A percentile compares a stretch with the other conserved stretches of the same genome.
phyloP scores from a whole-genome alignment of 2,113 vertebrate genomes.

The Pycnonotus jocosus region DNA sequence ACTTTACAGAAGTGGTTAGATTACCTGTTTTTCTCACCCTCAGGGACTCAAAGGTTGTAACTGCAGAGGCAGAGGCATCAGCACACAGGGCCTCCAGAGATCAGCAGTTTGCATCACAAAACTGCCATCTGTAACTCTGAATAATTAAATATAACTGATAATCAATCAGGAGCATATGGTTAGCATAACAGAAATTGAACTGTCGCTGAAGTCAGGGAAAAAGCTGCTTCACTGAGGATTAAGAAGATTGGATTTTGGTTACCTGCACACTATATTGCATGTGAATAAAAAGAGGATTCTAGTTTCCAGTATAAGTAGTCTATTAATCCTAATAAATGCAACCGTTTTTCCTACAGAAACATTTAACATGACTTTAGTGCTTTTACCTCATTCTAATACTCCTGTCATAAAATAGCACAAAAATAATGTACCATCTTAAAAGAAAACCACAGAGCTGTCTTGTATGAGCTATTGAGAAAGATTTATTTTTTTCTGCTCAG shows the following conservation, averaged over 20 bases:
- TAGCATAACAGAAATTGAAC: slow-evolving; percentile 66
- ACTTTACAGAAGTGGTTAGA: background rate
- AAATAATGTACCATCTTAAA: slow-evolving; percentile 13
- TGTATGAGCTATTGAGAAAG: background rate
- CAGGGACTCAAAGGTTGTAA: background rate
- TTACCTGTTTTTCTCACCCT: background rate
- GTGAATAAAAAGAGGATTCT: slow-evolving; percentile 52
- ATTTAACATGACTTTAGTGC: slow-evolving; percentile 40
- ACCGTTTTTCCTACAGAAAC: slow-evolving; percentile 30
- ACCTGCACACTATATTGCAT: slow-evolving; percentile 39
- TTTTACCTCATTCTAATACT: slow-evolving; percentile 21
- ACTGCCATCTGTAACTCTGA: slow-evolving; percentile 60
- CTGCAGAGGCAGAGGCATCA: background rate
- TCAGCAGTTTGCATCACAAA: slow-evolving; percentile 46
- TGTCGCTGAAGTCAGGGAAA: slow-evolving; percentile 61
- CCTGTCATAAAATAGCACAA: slow-evolving; percentile 18
- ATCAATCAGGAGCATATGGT: slow-evolving; percentile 64
- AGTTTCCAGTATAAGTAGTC: slow-evolving; percentile 31
- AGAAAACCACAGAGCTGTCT: background rate
- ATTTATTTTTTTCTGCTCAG: background rate
- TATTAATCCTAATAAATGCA: slow-evolving; percentile 64
- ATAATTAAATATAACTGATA: slow-evolving; percentile 64
- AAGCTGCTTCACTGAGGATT: slow-evolving; percentile 49
- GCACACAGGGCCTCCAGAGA: slow-evolving; percentile 1
- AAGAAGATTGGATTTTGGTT: slow-evolving; percentile 56